Conservation (phyloP, 1,140 invertebrate species). For the Hermetia illucens region DNA sequence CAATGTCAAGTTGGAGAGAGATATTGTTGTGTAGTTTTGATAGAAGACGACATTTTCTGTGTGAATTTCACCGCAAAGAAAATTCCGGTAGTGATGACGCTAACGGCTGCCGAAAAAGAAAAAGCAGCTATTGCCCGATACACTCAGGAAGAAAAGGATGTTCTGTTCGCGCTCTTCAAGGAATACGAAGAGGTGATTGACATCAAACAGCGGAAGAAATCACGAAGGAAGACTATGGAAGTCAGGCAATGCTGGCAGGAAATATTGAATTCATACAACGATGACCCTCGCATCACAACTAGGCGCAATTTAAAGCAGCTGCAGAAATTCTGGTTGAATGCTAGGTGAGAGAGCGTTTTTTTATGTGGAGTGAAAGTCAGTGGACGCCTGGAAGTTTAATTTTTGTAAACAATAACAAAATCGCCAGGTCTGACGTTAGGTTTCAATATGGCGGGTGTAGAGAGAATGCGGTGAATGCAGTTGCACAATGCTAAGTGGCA, state of each 20-base stretch:
- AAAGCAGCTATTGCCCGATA: constrained; percentile 14
- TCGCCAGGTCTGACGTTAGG: neutral
- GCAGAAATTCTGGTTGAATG: constrained; percentile 30
- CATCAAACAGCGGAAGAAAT: constrained; percentile 14
- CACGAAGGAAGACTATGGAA: constrained; percentile 23
- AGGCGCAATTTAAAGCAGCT: constrained; percentile 28
- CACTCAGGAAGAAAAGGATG: constrained; percentile 25
- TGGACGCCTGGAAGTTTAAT: no score
- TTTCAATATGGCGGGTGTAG: no score
- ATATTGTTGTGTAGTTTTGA: no score
- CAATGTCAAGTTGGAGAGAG: no score
- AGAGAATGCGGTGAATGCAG: no score
- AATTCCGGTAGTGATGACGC: no score
- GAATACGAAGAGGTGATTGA: constrained; percentile 28
- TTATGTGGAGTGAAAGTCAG: constrained; percentile 1
- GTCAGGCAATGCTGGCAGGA: constrained; percentile 28
- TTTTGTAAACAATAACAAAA: neutral
- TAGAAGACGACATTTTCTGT: no score
- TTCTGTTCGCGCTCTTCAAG: constrained; percentile 23
- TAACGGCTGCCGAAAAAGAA: neutral
- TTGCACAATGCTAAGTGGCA: no score
- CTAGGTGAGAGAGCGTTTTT: constrained; percentile 15
- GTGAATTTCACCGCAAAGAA: no score
- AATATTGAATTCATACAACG: constrained; percentile 26
- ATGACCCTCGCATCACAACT: constrained; percentile 19